Base-by-base conservation (phyloP, 2,113 vertebrate genomes). In the Zosterops hypoxanthus region DNA sequence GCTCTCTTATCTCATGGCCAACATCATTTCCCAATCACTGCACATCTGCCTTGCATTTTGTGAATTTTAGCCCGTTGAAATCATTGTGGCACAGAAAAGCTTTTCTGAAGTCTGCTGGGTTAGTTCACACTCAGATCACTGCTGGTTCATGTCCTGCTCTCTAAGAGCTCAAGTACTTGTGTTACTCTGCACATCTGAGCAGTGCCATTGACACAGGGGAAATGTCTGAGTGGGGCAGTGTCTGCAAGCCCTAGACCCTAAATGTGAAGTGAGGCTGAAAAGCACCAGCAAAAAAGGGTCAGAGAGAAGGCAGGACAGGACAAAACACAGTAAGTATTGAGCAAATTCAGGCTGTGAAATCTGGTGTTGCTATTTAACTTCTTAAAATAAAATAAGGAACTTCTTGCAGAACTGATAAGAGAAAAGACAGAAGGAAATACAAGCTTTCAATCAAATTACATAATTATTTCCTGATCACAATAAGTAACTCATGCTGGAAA, bases 1-100 rank as follows among this genome's bases (percentile, higher is more conserved):
- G 47, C 13, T 79, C 60, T 83, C 47, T 88, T 90, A 90, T 91
- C 82, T 93, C 21, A 8, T 12, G 60, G 90, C 81, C 84, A 85
- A n/a, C 19, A 14, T 22, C 2, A 59, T 88, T 95, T 95, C 77
- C 46, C 61, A 53, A 65, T 55, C 42, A 31, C 47, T 10, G 8
- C 73, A 83, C 88, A 86, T 93, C 93, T 94, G 92, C 79, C 69
- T 94, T 57, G 59, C 33, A 47, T 95, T 96, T 90, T 34, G 47
- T 86, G 52, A n/a, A 90, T 95, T 93, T 88, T 94, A 96, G 52
- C 82, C 75, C 5, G 0, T 68, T 92, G 64, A 93, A 92, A 59
- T 94, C 66, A 66, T 16, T 60, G 59, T 28, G 50, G 59, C 42
- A 76, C 76, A 63, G 39, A 88, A 94, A 82, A 82, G 36, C 20